Conservation (phyloP, 2,113 vertebrate genomes). For the Bombycilla garrulus region DNA sequence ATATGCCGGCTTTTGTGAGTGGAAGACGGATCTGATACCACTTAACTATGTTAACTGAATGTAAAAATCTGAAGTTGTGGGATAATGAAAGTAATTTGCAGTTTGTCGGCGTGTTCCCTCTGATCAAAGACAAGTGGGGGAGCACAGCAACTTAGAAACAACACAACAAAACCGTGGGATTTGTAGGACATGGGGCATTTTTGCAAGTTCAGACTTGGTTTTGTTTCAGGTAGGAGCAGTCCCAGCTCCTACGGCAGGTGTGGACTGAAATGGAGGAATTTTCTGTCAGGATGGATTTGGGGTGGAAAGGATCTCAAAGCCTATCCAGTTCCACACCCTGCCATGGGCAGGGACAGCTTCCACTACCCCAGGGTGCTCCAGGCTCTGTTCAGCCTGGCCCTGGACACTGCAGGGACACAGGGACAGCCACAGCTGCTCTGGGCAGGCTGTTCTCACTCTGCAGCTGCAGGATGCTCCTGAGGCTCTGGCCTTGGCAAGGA, state of each 20-base stretch:
- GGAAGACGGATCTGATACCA: not conserved
- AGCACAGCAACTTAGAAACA: not conserved
- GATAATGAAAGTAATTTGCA: not conserved
- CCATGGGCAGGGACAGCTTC: not conserved
- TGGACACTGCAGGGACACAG: not conserved
- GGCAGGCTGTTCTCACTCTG: not conserved
- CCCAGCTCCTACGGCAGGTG: not conserved
- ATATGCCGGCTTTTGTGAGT: not conserved
- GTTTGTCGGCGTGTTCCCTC: not conserved
- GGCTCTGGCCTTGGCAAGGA: not conserved
- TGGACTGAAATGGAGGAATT: not conserved
- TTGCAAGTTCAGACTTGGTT: not conserved
- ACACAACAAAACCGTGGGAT: not conserved
- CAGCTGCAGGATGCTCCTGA: fast-evolving
- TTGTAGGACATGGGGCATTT: not conserved
- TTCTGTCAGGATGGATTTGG: not conserved
- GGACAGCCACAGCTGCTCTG: not conserved
- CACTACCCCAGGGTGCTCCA: fast-evolving
- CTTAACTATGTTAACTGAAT: constrained; percentile 13
- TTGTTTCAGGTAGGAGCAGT: not conserved
- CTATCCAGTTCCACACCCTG: not conserved
- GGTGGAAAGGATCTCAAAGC: not conserved
- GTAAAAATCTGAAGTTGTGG: not conserved
- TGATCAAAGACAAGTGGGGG: not conserved
- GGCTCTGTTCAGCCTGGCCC: not conserved